A percentile compares a stretch with the other conserved stretches of the same genome.
Conservation (phyloP, 2,113 vertebrate genomes). For the Egretta garzetta region DNA sequence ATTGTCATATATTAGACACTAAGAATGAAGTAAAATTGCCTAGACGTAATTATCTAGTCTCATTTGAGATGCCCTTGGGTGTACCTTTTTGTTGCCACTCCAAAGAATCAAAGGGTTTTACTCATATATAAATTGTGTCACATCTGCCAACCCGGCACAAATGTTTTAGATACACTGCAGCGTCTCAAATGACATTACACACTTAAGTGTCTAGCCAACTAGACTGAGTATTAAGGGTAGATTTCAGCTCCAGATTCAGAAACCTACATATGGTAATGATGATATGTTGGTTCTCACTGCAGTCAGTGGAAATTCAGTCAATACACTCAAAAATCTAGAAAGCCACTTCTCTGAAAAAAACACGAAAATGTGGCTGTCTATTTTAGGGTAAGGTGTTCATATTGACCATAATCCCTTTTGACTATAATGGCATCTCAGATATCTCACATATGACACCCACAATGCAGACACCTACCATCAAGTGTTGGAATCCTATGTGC, state of each 20-base stretch:
- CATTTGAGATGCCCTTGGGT: neutral
- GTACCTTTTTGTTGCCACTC: neutral
- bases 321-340: neutral
- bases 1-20: conserved; percentile 36
- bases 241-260: neutral
- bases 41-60: neutral
- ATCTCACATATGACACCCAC: neutral
- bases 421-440: neutral
- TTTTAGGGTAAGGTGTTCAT: neutral
- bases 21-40: conserved; percentile 30
- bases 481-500: neutral
- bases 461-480: neutral
- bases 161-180: neutral
- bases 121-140: neutral
- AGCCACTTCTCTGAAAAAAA: neutral
- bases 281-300: neutral
- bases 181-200: neutral
- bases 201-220: neutral
- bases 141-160: neutral
- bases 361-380: rapidly evolving
- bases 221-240: neutral
- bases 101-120: neutral
- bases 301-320: neutral
- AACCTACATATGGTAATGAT: neutral
- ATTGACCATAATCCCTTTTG: neutral